Evolutionary conservation across 2,888 invertebrate genomes (phyloP), one percentile per base, ranked within the genome.

Genomic region (Meteorus cinctellus): DNA sequence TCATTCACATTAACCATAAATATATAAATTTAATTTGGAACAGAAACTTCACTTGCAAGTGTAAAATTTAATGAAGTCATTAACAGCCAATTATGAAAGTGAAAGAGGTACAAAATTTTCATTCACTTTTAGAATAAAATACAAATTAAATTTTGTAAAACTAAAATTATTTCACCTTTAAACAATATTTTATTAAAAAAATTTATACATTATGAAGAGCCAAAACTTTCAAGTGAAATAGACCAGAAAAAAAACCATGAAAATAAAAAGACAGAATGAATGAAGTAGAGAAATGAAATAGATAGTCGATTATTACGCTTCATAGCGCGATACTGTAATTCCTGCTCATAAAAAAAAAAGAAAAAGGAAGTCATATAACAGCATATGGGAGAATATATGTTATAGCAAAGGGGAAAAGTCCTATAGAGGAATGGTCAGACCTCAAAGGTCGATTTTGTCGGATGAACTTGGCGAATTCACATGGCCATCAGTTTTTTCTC

Each of bases 381-480:
- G 10, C 24, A 34, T 48, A 68, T 19, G 59, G 31, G 36, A 31
- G 24, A 3, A 71, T 76, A 19, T 55, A 55, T 24, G 19, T 10
- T 41, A 69, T 31, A 29, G 31, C 14, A 14, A 16, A 45, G 69
- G 69, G 69, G 34, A 55, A 69, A 68, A 62, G 59, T 45, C 14
- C 31, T 27, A 27, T 45, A 41, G 48, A 55, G 55, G 19, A 68
- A 74, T 45, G 68, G 68, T 76, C 79, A 84, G 83, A 87, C 84
- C 85, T 86, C 85, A 86, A 86, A 87, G 87, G 84, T 85, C 86
- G 84, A 55, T 82, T 86, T 83, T 82, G 79, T 77, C 80, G 79
- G 80, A 80, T 81, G 84, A 85, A 82, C 84, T 84, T 81, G 59
- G 41, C 75, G 82, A 81, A 83, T 82, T 81, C 81, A 82, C 81